Evolutionary conservation across 2,888 invertebrate species (phyloP).

Genomic region (Boloria selene): DNA sequence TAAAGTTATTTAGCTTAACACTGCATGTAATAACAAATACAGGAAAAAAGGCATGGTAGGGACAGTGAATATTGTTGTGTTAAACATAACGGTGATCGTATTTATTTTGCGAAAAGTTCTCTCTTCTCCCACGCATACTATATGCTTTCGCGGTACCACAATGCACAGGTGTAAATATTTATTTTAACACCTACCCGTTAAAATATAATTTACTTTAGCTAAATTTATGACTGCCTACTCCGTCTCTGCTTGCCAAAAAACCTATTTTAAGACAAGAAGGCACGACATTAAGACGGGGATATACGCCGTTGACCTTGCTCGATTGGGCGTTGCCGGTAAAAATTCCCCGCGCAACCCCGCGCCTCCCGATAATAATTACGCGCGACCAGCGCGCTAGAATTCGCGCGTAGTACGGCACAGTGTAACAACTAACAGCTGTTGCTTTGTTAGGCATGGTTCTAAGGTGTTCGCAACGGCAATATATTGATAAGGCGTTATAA

Average conservation of each 20-base stretch:
- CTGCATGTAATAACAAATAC: not conserved
- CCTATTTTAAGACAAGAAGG: conserved; percentile 43
- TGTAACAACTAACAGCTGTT: no score
- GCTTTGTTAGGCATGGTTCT: no score
- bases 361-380: no score
- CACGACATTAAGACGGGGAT: no score
- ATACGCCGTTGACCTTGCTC: no score
- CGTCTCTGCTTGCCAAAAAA: conserved; percentile 47
- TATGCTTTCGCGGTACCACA: conserved; percentile 31
- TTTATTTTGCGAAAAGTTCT: conserved; percentile 31
- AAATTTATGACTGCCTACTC: conserved; percentile 44
- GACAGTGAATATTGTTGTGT: not conserved
- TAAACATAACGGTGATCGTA: conserved; percentile 26
- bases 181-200: conserved; percentile 49
- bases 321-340: no score
- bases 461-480: no score
- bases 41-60: not conserved
- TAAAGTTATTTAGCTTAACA: no score
- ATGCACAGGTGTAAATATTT: conserved; percentile 49
- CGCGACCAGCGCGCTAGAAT: no score
- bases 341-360: no score
- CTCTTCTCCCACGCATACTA: conserved; percentile 22
- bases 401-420: no score
- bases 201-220: conserved; percentile 44
- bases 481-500: no score